Percentiles rank a stretch among this genome's conserved stretches.
These are phyloP conservation scores for Nemotelus pantherinus DNA, from an alignment of 2,888 invertebrate genomes.

Conservation along the genomic window DNA sequence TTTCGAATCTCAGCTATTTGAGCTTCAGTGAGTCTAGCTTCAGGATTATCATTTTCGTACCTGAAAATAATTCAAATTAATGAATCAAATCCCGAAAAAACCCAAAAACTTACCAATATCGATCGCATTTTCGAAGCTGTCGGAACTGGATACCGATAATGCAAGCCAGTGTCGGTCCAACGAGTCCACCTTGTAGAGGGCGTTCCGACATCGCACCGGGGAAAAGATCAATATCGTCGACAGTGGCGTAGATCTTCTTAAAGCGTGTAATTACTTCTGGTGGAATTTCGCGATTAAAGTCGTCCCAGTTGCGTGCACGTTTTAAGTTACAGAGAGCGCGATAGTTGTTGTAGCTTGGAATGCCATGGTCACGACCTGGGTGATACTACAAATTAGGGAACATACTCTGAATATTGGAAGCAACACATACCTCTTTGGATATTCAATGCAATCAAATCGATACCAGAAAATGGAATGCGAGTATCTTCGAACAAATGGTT, in stretches of 20 bases:
- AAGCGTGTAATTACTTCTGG: conserved; percentile 81
- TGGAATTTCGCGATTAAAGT: conserved; percentile 86
- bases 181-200: conserved; percentile 87
- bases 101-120: conserved; percentile 75
- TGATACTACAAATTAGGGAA: background rate
- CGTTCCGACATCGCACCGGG: conserved; percentile 93
- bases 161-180: conserved; percentile 94
- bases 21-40: conserved; percentile 81
- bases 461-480: conserved; percentile 88
- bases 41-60: conserved; percentile 87
- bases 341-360: conserved; percentile 90
- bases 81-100: background rate
- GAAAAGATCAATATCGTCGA: conserved; percentile 96
- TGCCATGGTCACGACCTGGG: conserved; percentile 82
- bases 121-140: conserved; percentile 89
- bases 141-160: conserved; percentile 95
- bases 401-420: background rate
- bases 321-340: conserved; percentile 89
- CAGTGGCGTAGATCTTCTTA: conserved; percentile 84
- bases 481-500: conserved; percentile 94
- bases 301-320: conserved; percentile 85
- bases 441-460: conserved; percentile 92
- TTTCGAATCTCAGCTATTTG: conserved; percentile 91
- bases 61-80: conserved; percentile 60
- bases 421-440: conserved; percentile 74